phyloP scores from a whole-genome alignment of 1,140 invertebrate genomes.

The Glossosoma conforme region DNA sequence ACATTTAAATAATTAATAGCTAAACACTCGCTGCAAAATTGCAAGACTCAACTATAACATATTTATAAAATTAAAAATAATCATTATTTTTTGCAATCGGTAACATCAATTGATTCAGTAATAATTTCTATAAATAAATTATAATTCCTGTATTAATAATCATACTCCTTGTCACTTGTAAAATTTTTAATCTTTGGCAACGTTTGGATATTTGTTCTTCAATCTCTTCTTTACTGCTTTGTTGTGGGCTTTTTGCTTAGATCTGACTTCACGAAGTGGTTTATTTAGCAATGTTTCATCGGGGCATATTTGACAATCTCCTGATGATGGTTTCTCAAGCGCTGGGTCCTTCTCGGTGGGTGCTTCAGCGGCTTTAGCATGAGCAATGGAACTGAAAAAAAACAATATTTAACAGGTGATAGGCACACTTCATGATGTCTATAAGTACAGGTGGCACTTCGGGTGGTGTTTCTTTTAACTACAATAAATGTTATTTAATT shows the following conservation, averaged over 20 bases:
- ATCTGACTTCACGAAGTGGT: neutral
- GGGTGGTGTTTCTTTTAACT: too few species aligned
- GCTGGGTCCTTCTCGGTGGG: too few species aligned
- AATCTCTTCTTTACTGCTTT: constrained; percentile 5
- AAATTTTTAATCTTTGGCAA: neutral
- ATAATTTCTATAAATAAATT: too few species aligned
- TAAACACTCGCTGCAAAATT: neutral
- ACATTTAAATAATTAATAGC: neutral
- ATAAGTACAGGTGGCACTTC: too few species aligned
- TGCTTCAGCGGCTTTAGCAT: too few species aligned
- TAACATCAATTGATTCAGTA: too few species aligned
- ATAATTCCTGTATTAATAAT: constrained; percentile 11
- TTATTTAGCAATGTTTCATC: constrained; percentile 4
- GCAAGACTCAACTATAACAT: neutral
- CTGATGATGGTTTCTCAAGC: constrained; percentile 6
- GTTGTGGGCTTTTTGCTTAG: constrained; percentile 3
- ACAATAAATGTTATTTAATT: too few species aligned
- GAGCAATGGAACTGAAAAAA: too few species aligned
- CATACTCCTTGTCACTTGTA: neutral
- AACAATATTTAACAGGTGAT: too few species aligned
- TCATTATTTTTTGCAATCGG: too few species aligned
- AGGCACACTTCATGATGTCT: too few species aligned
- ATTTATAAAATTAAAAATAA: constrained; percentile 1
- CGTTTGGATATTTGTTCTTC: constrained; percentile 1
- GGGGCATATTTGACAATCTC: constrained; percentile 17